These are phyloP conservation scores for Erebia epiphron DNA, from an alignment of 2,888 invertebrate species.

Conservation along the genomic window DNA sequence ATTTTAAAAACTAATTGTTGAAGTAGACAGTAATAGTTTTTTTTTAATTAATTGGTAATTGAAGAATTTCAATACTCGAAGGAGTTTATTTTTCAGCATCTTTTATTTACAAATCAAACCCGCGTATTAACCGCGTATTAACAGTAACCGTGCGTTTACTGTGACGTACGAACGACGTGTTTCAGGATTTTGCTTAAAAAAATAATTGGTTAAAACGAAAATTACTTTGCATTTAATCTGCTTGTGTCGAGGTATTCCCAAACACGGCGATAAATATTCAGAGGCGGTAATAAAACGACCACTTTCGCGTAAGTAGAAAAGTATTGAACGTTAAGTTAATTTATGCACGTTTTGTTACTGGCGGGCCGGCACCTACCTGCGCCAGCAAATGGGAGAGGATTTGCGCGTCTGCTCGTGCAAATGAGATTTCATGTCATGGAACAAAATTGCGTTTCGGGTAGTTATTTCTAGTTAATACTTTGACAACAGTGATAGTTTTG, in stretches of 20 bases:
- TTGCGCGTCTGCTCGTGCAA: slow-evolving; percentile 61
- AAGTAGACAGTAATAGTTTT: no score
- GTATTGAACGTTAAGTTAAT: slow-evolving; percentile 80
- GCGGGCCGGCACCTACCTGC: slow-evolving; percentile 49
- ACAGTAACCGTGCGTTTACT: no score
- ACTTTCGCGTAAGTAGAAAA: slow-evolving; percentile 78
- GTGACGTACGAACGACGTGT: no score
- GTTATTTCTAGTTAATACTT: neutral
- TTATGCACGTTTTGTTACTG: slow-evolving; percentile 78
- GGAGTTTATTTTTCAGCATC: no score
- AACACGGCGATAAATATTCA: slow-evolving; percentile 73
- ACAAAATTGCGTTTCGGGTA: slow-evolving; percentile 35
- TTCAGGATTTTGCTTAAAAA: neutral
- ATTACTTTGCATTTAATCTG: slow-evolving; percentile 14
- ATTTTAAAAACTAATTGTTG: no score
- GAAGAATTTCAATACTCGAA: no score
- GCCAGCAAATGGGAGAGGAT: slow-evolving; percentile 63
- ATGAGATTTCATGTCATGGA: slow-evolving; percentile 57
- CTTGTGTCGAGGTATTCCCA: slow-evolving; percentile 45
- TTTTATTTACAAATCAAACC: no score
- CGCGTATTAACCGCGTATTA: no score
- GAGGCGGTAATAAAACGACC: slow-evolving; percentile 73
- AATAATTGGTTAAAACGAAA: slow-evolving; percentile 15
- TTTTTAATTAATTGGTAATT: no score
- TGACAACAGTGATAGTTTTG: slow-evolving; percentile 2